Evolutionary conservation across 2,888 invertebrate genomes (phyloP), one percentile per base, ranked within the genome.

Genomic region (Helobdella robusta): DNA sequence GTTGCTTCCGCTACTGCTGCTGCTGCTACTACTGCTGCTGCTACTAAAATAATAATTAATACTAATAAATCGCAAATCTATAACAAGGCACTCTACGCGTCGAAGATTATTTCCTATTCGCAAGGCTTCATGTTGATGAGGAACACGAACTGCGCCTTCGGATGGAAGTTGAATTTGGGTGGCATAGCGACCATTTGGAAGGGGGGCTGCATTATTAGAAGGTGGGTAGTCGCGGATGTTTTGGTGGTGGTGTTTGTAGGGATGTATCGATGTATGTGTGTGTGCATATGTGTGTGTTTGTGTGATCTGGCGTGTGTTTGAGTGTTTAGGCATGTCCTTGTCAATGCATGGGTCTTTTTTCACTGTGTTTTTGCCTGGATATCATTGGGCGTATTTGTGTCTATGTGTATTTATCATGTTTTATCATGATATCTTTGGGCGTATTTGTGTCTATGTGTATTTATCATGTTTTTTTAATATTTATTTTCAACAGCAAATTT

Each of bases 141-240:
- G 54, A 91, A 93, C 79, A 50, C 44, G 15, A 62, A 93, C 15
- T 86, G 86, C 77, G 85, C 89, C 72, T 87, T 91, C 76, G 85
- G 86, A 5, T 98, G 98, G 98, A 87, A 90, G 69, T 82, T 98
- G 68, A 97, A 98, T 82, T 66, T 70, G 64, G 98, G 97, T 59
- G 91, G 91, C 65, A 94, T 98, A 70, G 97, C 98, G 1, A 82
- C 98, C 54, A 98, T 98, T 97, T 98, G 98, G 98, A 86, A 97
- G 69, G 95, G 95, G 20, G 97, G 97, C 20, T 97, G 95, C 79
- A 97, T 97, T 75, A 97, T 94, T 76, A 84, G 95, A 78, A 91
- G 90, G 87, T 84, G 83, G 44, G 58, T 44, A 40, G n/a, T n/a
- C n/a, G n/a, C n/a, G n/a, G n/a, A n/a, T n/a, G n/a, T n/a, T n/a